A percentile compares a stretch with the other conserved stretches of the same genome.
Conservation (phyloP, 1,140 invertebrate genomes). For the Drosophila bipectinata region DNA sequence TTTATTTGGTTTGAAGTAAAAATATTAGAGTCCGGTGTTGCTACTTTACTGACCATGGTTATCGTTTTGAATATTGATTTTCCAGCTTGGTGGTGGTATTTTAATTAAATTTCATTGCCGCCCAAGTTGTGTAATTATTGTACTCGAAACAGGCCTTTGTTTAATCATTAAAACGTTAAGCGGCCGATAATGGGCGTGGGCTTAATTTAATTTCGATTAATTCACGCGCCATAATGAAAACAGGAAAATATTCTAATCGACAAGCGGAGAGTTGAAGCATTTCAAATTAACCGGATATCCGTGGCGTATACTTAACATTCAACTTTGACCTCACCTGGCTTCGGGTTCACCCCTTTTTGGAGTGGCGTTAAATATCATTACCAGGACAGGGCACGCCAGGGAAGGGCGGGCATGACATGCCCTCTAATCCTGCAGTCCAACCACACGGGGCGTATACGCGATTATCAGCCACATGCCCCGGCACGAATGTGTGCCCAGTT, state of each 20-base stretch:
- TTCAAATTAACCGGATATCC: conserved; percentile 59
- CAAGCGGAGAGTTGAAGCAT: conserved; percentile 22
- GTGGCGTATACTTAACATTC: conserved; percentile 28
- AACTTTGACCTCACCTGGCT: conserved; percentile 25
- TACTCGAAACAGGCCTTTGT: conserved; percentile 21
- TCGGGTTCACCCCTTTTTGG: not conserved
- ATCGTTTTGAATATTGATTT: conserved; percentile 18
- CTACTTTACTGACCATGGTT: not conserved
- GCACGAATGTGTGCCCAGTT: conserved; percentile 3
- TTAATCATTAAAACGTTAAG: conserved; percentile 53
- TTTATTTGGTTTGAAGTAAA: conserved; percentile 36
- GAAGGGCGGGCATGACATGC: not conserved
- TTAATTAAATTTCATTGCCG: conserved; percentile 58
- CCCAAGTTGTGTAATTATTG: conserved; percentile 55
- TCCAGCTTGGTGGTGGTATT: conserved; percentile 18
- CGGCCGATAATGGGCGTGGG: conserved; percentile 32
- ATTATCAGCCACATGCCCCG: conserved; percentile 55
- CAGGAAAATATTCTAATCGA: conserved; percentile 34
- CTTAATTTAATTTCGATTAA: conserved; percentile 59
- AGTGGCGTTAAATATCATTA: too few species aligned
- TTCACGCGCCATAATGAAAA: conserved; percentile 11
- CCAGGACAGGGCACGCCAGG: not conserved
- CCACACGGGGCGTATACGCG: conserved; percentile 60
- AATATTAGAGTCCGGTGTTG: conserved; percentile 6
- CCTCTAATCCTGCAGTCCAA: conserved; percentile 26